Conservation (phyloP, 2,797 vertebrate genomes). For the Perodicticus potto region DNA sequence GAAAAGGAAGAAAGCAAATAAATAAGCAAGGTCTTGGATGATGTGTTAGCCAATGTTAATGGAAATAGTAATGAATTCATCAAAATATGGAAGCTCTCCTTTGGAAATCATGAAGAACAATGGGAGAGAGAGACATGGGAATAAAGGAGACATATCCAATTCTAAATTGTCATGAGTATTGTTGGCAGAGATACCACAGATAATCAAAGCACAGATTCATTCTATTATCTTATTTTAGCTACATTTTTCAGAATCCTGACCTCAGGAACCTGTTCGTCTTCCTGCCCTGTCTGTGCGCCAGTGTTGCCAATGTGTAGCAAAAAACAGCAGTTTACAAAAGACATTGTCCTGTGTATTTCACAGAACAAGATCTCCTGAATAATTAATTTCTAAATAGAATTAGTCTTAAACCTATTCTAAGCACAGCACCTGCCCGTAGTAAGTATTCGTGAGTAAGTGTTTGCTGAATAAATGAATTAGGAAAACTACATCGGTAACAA, state of each 20-base stretch:
- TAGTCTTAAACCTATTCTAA: neutral
- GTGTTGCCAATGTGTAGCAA: neutral
- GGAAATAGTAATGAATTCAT: slow-evolving; percentile 59
- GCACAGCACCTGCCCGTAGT: neutral
- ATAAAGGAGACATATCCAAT: neutral
- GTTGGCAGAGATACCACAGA: neutral
- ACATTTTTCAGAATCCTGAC: neutral
- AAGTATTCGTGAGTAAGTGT: neutral
- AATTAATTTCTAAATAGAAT: slow-evolving; percentile 38
- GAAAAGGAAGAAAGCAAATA: slow-evolving; percentile 70
- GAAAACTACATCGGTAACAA: neutral
- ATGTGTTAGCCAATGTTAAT: slow-evolving; percentile 55
- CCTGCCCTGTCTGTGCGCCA: neutral
- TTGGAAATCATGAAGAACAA: slow-evolving; percentile 15
- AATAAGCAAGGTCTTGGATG: slow-evolving; percentile 58
- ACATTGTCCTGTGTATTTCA: neutral
- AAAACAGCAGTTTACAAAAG: neutral
- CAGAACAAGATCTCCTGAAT: neutral
- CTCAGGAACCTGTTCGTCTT: neutral
- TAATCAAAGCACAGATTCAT: neutral
- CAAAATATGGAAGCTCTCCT: neutral
- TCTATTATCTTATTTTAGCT: neutral
- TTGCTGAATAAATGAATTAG: slow-evolving; percentile 1
- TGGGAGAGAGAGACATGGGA: neutral
- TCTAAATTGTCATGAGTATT: neutral